phyloP scores from a whole-genome alignment of 2,888 invertebrate genomes.

The Petrophora chlorosata region DNA sequence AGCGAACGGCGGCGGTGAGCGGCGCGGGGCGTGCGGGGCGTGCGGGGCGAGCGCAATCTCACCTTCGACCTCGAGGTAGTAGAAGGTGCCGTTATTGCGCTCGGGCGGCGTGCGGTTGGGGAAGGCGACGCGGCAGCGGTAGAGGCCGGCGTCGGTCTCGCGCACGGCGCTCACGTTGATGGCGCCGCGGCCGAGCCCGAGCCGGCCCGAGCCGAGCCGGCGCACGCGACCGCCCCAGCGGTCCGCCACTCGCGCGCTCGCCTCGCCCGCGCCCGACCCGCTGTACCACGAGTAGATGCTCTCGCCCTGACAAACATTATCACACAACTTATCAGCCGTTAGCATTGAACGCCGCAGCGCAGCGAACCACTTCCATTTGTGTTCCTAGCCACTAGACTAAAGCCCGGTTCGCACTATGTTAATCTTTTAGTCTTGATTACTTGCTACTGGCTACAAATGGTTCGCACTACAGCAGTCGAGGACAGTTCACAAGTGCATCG shows the following conservation, averaged over 20 bases:
- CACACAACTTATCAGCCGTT: background rate
- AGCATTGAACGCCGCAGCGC: too few relatives aligned
- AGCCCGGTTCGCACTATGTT: too few relatives aligned
- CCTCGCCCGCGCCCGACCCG: constrained; percentile 74
- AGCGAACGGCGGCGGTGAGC: background rate
- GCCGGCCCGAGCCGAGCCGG: constrained; percentile 76
- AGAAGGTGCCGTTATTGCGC: constrained; percentile 95
- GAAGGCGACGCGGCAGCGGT: constrained; percentile 94
- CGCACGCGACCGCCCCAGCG: constrained; percentile 91
- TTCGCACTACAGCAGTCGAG: too few relatives aligned
- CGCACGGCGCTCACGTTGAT: constrained; percentile 94
- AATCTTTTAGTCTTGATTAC: too few relatives aligned
- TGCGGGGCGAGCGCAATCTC: constrained; percentile 45
- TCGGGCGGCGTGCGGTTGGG: constrained; percentile 94
- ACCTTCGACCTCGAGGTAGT: constrained; percentile 94
- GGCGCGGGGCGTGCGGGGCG: background rate
- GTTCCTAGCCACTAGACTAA: too few relatives aligned
- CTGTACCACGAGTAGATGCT: constrained; percentile 93
- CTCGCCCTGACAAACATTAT: constrained; percentile 84
- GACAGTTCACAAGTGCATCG: too few relatives aligned
- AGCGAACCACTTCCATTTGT: too few relatives aligned
- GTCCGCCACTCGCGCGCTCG: constrained; percentile 86
- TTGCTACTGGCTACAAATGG: too few relatives aligned
- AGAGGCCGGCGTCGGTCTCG: constrained; percentile 95
- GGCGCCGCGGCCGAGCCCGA: constrained; percentile 85